Base-by-base conservation (phyloP, 2,113 vertebrate species). In the Alces alces region DNA sequence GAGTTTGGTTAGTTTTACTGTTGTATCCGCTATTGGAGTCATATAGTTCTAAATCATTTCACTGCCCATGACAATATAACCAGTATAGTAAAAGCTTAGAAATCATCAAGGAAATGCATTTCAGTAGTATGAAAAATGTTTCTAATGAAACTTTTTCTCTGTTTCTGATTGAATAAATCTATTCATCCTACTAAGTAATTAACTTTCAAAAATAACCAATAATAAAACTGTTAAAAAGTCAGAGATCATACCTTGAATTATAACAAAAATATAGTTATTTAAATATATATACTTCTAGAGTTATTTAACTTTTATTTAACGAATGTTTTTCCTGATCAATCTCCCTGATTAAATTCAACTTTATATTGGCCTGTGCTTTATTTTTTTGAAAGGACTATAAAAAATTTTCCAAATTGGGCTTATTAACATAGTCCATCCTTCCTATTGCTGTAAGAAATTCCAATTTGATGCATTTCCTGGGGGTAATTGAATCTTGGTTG, bases 21-120 rank as follows among this genome's bases (percentile, higher is more conserved):
- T 39, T 83, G 9, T 86, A 43, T 16, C 60, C 15, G 45, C 82
- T 90, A 61, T 4, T 86, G 23, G 19, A 89, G 52, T 47, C 43
- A 47, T 70, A 73, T 21, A 92, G 5, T 86, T 96, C 57, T 13
- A 54, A 93, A 90, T 87, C 39, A 82, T 82, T 95, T 73, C 7
- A 47, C 36, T 86, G 36, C 27, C 33, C 70, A 61, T 52, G 36
- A 95, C 84, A 96, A 86, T 76, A 19, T 55, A 96, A 96, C 36
- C 30, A 70, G 12, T 21, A 36, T 50, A 80, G 47, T 54, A 85
- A 96, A 93, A 76, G 30, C 54, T 86, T 57, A 92, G 47, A 73
- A 96, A 90, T 57, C 86, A 66, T 60, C 39, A 80, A 64, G 89
- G 60, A 97, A 89, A 89, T 66, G 36, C 25, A 80, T 70, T 93